A percentile compares a stretch with the other conserved stretches of the same genome.
Conservation (phyloP, 2,797 vertebrate genomes). For the Synaphobranchus kaupii region DNA sequence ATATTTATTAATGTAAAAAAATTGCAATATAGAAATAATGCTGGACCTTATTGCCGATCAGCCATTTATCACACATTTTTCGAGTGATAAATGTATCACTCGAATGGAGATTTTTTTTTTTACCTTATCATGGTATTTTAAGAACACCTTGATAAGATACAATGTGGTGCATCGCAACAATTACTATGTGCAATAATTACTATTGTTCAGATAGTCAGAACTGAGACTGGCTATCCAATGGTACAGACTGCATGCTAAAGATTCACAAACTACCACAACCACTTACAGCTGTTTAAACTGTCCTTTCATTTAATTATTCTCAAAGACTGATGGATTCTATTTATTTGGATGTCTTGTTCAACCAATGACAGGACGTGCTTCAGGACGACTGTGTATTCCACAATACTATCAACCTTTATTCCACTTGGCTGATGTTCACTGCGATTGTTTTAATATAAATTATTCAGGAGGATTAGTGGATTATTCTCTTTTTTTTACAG, state of each 20-base stretch:
- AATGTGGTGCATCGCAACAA: too few relatives aligned
- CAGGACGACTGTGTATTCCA: not conserved
- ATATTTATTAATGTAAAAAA: too few relatives aligned
- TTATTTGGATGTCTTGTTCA: not conserved
- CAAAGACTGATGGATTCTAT: not conserved
- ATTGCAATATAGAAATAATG: too few relatives aligned
- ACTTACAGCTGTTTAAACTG: not conserved
- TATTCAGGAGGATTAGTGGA: slow-evolving; percentile 20
- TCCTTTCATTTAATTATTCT: not conserved
- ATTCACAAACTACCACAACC: not conserved
- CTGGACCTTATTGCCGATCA: too few relatives aligned
- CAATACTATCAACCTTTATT: not conserved
- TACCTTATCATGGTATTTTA: not conserved
- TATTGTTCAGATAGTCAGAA: not conserved
- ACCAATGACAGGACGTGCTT: not conserved
- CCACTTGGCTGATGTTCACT: not conserved
- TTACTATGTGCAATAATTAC: not conserved
- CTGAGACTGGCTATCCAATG: too few relatives aligned
- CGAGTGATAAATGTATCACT: not conserved
- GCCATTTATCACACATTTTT: too few relatives aligned
- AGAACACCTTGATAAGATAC: not conserved
- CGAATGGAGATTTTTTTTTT: not conserved
- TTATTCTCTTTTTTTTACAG: slow-evolving; percentile 4
- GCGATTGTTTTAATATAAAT: slow-evolving; percentile 12
- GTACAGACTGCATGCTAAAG: not conserved